A percentile compares a stretch with the other conserved stretches of the same genome.
Conservation (phyloP, 2,113 vertebrate species). For the Sander lucioperca region DNA sequence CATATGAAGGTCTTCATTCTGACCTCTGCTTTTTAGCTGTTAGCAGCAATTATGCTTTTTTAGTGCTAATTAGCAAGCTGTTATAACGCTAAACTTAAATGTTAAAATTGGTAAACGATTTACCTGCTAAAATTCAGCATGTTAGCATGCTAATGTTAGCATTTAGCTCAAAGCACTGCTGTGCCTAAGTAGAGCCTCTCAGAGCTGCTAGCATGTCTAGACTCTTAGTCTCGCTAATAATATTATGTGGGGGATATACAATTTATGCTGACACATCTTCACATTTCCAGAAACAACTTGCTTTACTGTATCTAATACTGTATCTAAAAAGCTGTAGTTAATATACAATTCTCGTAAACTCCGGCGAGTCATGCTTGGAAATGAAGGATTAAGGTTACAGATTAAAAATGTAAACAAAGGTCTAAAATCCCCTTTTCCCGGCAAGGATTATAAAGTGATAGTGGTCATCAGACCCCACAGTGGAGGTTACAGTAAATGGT, state of each 20-base stretch:
- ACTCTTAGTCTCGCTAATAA: neutral
- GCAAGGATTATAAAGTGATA: neutral
- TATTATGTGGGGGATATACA: neutral
- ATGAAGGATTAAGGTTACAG: slow-evolving; percentile 67
- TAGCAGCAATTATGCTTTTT: neutral
- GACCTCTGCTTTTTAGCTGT: neutral
- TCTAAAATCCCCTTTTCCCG: neutral
- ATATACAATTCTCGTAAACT: slow-evolving; percentile 16
- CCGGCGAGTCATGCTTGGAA: slow-evolving; percentile 41
- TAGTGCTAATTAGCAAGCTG: neutral
- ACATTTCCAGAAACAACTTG: neutral
- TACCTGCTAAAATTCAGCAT: neutral
- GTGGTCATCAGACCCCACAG: neutral
- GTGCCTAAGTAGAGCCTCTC: neutral
- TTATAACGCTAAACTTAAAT: neutral
- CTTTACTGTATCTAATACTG: neutral
- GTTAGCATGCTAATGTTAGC: neutral
- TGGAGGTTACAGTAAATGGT: slow-evolving; percentile 19
- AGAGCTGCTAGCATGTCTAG: slow-evolving; percentile 2
- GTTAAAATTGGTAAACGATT: no score
- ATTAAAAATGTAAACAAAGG: slow-evolving; percentile 39
- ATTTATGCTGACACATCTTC: neutral
- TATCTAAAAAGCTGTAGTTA: neutral
- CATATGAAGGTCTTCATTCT: neutral
- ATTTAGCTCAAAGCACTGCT: neutral